Percentiles rank a stretch among this genome's conserved stretches.
Conservation (phyloP, 2,797 vertebrate species). For the Dryobates pubescens region DNA sequence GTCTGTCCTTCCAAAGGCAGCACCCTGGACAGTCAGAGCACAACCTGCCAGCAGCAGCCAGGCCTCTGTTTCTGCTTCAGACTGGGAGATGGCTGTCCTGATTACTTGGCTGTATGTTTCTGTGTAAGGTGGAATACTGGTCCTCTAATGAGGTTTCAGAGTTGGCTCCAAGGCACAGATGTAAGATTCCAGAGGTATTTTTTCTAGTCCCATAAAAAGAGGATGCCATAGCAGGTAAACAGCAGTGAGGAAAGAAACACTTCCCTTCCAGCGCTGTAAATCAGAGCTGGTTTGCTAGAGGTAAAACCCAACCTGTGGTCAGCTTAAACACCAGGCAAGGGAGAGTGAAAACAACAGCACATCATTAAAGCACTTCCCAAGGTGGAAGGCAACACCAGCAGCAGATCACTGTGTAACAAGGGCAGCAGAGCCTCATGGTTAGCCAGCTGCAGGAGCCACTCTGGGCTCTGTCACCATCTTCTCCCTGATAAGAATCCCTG, state of each 20-base stretch:
- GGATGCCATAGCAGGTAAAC: neutral
- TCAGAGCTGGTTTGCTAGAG: neutral
- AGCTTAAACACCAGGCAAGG: neutral
- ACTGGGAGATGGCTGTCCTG: neutral
- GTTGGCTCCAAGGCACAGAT: neutral
- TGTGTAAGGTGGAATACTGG: neutral
- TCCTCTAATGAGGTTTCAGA: neutral
- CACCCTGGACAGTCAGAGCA: neutral
- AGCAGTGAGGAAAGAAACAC: neutral
- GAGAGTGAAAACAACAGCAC: neutral
- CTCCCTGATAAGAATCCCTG: neutral
- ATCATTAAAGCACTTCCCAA: neutral
- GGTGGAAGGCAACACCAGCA: neutral
- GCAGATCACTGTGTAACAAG: neutral
- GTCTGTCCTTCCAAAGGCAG: neutral
- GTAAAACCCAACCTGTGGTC: neutral
- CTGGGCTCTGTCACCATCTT: fast-evolving
- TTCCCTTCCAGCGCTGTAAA: neutral
- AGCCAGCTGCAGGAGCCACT: fast-evolving
- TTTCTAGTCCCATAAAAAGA: neutral
- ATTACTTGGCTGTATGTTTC: neutral
- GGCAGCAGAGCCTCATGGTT: neutral
- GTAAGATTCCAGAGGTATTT: neutral
- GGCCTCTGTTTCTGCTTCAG: neutral
- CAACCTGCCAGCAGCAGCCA: neutral